phyloP scores from a whole-genome alignment of 1,140 invertebrate genomes.

The Berghia stephanieae region DNA sequence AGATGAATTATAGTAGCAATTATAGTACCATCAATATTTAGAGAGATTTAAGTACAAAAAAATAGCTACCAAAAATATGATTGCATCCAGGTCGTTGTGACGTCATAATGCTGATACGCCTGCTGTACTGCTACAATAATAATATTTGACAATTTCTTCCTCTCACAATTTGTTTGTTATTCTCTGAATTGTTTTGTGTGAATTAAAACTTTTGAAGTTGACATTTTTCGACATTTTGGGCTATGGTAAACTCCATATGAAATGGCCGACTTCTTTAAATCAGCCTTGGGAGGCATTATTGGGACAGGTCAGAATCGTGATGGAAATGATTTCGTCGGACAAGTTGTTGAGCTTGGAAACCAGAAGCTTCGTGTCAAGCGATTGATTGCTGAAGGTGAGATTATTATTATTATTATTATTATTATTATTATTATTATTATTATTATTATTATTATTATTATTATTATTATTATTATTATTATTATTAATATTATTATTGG shows the following conservation, averaged over 20 bases:
- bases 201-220: neutral
- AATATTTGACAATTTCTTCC: neutral
- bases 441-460: neutral
- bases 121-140: neutral
- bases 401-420: neutral
- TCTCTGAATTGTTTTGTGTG: neutral
- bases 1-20: too few species aligned
- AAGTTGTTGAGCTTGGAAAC: constrained; percentile 86
- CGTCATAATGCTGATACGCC: constrained; percentile 29
- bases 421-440: neutral
- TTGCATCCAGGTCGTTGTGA: too few species aligned
- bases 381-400: constrained; percentile 91
- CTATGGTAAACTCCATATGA: constrained; percentile 16
- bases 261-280: constrained; percentile 89
- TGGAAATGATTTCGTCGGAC: constrained; percentile 90
- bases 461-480: neutral
- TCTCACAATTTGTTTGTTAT: neutral
- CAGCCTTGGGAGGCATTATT: constrained; percentile 85
- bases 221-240: neutral
- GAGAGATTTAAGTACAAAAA: too few species aligned
- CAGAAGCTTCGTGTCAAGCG: constrained; percentile 88
- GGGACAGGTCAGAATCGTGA: constrained; percentile 70
- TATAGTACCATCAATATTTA: too few species aligned
- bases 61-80: too few species aligned
- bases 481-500: neutral